These are phyloP conservation scores for Phlogophora meticulosa DNA, from an alignment of 2,888 invertebrate species.

Conservation along the genomic window DNA sequence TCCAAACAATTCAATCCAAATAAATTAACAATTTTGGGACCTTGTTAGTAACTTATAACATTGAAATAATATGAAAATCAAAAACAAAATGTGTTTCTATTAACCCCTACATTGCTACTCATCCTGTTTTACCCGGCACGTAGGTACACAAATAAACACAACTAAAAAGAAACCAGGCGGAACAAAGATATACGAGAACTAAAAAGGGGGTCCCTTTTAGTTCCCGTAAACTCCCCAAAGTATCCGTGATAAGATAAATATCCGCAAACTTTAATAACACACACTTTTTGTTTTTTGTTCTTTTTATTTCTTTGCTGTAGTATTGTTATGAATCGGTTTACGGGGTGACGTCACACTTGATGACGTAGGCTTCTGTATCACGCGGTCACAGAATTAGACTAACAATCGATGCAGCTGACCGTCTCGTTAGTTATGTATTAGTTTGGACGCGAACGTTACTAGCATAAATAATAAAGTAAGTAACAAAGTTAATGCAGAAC, in stretches of 20 bases:
- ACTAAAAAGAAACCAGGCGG: slow-evolving; percentile 10
- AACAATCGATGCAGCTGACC: slow-evolving; percentile 1
- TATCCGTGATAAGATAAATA: slow-evolving; percentile 51
- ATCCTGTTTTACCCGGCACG: too few species aligned
- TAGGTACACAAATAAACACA: slow-evolving; percentile 19
- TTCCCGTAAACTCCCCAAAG: slow-evolving; percentile 8
- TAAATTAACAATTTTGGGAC: too few species aligned
- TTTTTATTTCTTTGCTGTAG: not conserved
- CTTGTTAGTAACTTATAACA: too few species aligned
- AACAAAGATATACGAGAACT: slow-evolving; percentile 21
- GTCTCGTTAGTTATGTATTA: not conserved
- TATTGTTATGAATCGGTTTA: slow-evolving; percentile 10
- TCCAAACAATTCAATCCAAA: too few species aligned
- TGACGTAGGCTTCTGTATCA: not conserved
- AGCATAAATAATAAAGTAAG: too few species aligned
- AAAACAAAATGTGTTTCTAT: too few species aligned
- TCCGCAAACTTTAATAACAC: slow-evolving; percentile 40
- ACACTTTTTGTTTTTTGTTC: slow-evolving; percentile 30
- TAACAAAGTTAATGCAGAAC: too few species aligned
- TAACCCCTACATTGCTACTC: too few species aligned
- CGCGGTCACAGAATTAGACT: not conserved
- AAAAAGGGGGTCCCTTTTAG: slow-evolving; percentile 11
- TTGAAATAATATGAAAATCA: too few species aligned
- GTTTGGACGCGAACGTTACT: too few species aligned
- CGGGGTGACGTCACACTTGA: not conserved